Base-by-base conservation (phyloP, 2,113 vertebrate genomes). In the Nibea coibor region DNA sequence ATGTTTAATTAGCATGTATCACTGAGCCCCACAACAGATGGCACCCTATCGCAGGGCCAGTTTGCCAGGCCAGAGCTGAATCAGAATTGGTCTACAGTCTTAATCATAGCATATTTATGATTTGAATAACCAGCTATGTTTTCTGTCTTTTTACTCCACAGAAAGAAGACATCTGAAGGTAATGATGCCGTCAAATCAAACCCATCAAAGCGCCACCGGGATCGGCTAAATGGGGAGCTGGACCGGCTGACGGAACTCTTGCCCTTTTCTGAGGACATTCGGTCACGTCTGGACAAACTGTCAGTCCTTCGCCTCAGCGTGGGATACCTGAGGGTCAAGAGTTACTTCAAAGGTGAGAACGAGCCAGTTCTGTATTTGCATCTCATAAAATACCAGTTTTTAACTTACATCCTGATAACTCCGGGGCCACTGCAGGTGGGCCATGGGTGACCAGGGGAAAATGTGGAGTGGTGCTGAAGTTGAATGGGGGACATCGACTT, bases 181-280 rank as follows among this genome's bases (percentile, higher is more conserved):
- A 94, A 93, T 54, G 94, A 78, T 0, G 82, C 90, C 0, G 50
- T 89, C 53, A 96, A 96, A 59, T 95, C 95, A 4, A 97, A 95
- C 82, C 95, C 96, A 1, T 97, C 96, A 7, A 97, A 97, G 85
- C 88, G 92, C 47, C 96, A 96, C 82, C 85, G 93, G 58, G 95
- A 96, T 35, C 89, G 93, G 24, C 93, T 97, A 59, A 97, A 95
- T 8, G 92, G 94, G n/a, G 96, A 97, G 88, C 94, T 97, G 83
- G 93, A 68, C 86, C 91, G 85, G 43, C 91, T 96, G 63, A 95
- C 92, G 0, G 90, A 89, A 53, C 90, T 96, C 53, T 88, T 97
- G 83, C 96, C 96, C 12, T 96, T 96, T 76, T 26, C 89, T 0
- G 92, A 95, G 51, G 96, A 96, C 15, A 90, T 96, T 5, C 11